phyloP scores from a whole-genome alignment of 2,797 vertebrate species.

The Myotis vivesi region DNA sequence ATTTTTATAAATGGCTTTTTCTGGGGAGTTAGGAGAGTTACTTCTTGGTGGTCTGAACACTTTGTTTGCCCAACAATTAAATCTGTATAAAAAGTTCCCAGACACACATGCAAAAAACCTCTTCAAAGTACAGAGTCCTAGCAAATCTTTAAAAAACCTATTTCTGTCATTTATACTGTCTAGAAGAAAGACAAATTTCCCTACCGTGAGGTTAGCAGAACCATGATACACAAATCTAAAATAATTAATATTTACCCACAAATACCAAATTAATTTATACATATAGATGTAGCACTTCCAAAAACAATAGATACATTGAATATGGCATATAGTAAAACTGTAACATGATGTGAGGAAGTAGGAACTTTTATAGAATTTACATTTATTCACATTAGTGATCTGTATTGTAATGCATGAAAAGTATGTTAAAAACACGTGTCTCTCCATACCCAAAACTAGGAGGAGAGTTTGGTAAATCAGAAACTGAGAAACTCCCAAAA shows the following conservation, averaged over 20 bases:
- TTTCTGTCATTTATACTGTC: not conserved
- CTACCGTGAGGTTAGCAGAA: constrained; percentile 5
- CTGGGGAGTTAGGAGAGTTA: not conserved
- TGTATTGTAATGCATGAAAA: not conserved
- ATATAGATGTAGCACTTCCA: not conserved
- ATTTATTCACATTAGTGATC: not conserved
- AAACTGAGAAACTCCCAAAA: not conserved
- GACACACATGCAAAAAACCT: not conserved
- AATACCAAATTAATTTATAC: not conserved
- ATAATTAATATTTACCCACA: constrained; percentile 12
- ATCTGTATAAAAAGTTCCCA: not conserved
- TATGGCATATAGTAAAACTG: not conserved
- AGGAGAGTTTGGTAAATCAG: not conserved
- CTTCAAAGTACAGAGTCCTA: not conserved
- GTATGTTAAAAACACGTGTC: not conserved
- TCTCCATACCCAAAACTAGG: not conserved
- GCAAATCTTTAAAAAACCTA: not conserved
- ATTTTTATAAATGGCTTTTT: constrained; percentile 16
- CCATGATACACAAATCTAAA: not conserved
- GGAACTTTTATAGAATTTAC: constrained; percentile 24
- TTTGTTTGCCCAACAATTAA: not conserved
- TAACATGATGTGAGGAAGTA: not conserved
- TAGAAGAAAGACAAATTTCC: constrained; percentile 8
- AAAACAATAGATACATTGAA: not conserved
- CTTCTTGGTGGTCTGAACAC: not conserved